Evolutionary conservation across 2,888 invertebrate genomes (phyloP), one percentile per base, ranked within the genome.

Genomic region (Chesias legatella): DNA sequence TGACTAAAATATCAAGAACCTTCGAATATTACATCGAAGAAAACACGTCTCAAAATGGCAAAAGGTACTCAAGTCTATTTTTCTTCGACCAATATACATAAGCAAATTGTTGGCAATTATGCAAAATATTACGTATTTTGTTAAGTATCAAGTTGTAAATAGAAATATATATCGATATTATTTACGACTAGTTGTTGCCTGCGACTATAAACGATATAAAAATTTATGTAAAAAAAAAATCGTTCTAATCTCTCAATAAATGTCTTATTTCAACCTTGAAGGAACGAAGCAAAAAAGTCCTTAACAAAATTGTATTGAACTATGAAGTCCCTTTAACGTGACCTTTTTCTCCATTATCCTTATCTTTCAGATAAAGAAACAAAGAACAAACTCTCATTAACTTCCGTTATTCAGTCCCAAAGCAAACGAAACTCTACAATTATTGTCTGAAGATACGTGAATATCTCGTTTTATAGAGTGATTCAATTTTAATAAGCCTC

Each of bases 401-500:
- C 56, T 60, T 54, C 46, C 37, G 51, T 53, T 58, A 62, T 58
- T 51, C 60, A 48, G 39, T 49, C 52, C 53, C 43, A 62, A 61
- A 67, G 51, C 48, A 46, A 59, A 50, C 53, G 46, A 51, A 47
- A 59, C 56, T 60, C 56, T 45, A 54, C 57, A 55, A 65, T 60
- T n/a, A n/a, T n/a, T 61, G 50, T 35, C 55, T 53, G 33, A 48
- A 66, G 63, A 66, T 67, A 63, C 63, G 64, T 61, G 58, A 56
- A 56, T 49, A 60, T 62, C 60, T 63, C 69, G 61, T 66, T 72
- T 64, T 58, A 63, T 61, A 54, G 64, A 68, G 66, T 61, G 58
- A 72, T 73, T 67, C 63, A 72, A 73, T 68, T 73, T 71, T 73
- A 73, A 73, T 71, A 73, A 73, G 72, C 64, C 51, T 39, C 58